These are phyloP conservation scores for Paracanthobrama guichenoti DNA, from an alignment of 2,113 vertebrate genomes.

Conservation along the genomic window DNA sequence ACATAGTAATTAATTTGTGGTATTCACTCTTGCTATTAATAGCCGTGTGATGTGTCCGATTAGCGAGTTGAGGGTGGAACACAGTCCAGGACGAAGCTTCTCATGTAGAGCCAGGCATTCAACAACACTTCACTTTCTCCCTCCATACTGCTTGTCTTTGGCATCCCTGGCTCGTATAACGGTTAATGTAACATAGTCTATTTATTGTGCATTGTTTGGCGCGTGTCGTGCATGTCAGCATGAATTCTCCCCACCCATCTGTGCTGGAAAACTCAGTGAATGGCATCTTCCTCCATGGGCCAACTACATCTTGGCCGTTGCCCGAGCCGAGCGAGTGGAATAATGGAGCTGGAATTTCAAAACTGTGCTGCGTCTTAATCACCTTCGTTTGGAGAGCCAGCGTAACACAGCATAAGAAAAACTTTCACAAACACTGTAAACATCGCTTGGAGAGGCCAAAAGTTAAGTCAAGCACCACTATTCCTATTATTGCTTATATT, in stretches of 20 bases:
- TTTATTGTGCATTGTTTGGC: constrained; percentile 14
- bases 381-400: constrained; percentile 65
- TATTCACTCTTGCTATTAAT: constrained; percentile 64
- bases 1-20: constrained; percentile 61
- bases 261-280: constrained; percentile 60
- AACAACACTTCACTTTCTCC: constrained; percentile 44
- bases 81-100: constrained; percentile 52
- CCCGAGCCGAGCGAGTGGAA: constrained; percentile 60
- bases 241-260: constrained; percentile 17
- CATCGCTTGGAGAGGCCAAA: background rate
- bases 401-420: constrained; percentile 59
- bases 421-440: constrained; percentile 51
- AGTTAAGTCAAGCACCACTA: background rate
- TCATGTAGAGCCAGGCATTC: constrained; percentile 60
- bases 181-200: constrained; percentile 35
- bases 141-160: background rate
- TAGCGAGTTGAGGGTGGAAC: constrained; percentile 63
- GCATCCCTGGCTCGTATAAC: constrained; percentile 8
- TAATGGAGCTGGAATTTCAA: constrained; percentile 68
- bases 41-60: constrained; percentile 63
- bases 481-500: background rate
- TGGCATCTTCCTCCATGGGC: constrained; percentile 63
- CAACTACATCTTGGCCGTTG: constrained; percentile 56
- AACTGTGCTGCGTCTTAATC: constrained; percentile 57
- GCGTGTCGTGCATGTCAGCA: background rate